These are phyloP conservation scores for Hippoglossus stenolepis DNA, from an alignment of 2,113 vertebrate species.

Conservation along the genomic window DNA sequence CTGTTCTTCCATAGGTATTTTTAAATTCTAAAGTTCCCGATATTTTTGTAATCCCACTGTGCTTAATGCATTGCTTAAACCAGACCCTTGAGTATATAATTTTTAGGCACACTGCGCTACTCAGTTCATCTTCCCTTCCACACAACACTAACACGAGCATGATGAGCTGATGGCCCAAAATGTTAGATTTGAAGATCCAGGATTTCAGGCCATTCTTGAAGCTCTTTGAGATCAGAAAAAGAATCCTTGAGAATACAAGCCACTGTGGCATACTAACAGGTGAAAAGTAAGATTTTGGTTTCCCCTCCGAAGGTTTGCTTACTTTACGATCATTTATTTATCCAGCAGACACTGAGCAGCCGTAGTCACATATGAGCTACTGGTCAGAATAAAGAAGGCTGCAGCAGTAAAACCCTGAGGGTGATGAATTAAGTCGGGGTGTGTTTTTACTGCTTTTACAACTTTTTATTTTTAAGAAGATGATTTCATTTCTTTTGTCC, in stretches of 20 bases:
- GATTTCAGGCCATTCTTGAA: neutral
- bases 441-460: too few species aligned
- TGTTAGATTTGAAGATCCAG: neutral
- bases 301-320: too few species aligned
- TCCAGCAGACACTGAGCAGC: too few species aligned
- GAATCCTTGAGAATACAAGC: neutral
- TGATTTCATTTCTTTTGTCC: neutral
- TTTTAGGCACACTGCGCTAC: too few species aligned
- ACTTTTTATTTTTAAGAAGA: neutral
- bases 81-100: neutral
- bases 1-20: too few species aligned
- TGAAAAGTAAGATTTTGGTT: neutral
- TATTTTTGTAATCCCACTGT: neutral
- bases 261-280: neutral
- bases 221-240: neutral
- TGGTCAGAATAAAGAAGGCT: too few species aligned
- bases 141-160: too few species aligned
- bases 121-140: too few species aligned
- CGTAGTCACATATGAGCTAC: too few species aligned
- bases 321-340: too few species aligned
- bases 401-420: too few species aligned
- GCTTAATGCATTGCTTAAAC: neutral
- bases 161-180: neutral
- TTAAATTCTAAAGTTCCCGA: neutral
- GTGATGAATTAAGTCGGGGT: neutral